Evolutionary conservation across 2,797 vertebrate species (phyloP), one percentile per base, ranked within the genome.

Genomic region (Bucorvus abyssinicus): DNA sequence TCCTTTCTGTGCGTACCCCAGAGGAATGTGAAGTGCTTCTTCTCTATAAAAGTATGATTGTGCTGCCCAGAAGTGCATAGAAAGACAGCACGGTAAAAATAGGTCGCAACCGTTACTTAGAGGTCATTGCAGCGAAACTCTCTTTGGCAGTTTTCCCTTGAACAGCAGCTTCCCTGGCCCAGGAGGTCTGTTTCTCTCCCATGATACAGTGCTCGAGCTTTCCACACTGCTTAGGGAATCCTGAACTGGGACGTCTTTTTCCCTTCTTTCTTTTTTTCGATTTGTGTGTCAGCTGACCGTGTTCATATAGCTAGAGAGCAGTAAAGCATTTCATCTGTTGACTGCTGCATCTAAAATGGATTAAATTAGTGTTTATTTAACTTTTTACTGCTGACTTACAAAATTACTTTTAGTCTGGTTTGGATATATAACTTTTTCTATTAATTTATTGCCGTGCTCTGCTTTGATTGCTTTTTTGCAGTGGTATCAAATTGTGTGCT

Each of bases 401-500:
- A 94, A 94, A 95, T 96, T 97, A 89, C 84, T 96, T 97, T 95
- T 69, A 94, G 82, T 87, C 95, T 96, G 96, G 80, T 96, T 93
- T 93, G 83, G 80, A 84, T 96, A 95, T 96, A 97, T 92, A 96
- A 84, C 93, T 96, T 97, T 92, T 88, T 86, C 65, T 93, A 87
- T 96, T 96, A 93, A 97, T 97, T 97, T 97, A 96, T 95, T 79
- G 79, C 91, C 50, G 2, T 80, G 68, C 85, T 95, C 69, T 93
- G 74, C 87, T 97, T 86, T 98, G 95, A 97, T 97, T 97, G 92
- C 97, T 95, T 95, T 96, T 97, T 94, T 96, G 60, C 94, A 44
- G 26, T 65, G 70, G 29, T 89, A 69, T 92, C 93, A 97, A 90
- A 95, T 88, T 87, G 74, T 93, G 52, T 94, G 82, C 90, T 94